Percentiles rank a stretch among this genome's conserved stretches.
Evolutionary conservation across 2,113 vertebrate species (phyloP).

Genomic region (Reinhardtius hippoglossoides): DNA sequence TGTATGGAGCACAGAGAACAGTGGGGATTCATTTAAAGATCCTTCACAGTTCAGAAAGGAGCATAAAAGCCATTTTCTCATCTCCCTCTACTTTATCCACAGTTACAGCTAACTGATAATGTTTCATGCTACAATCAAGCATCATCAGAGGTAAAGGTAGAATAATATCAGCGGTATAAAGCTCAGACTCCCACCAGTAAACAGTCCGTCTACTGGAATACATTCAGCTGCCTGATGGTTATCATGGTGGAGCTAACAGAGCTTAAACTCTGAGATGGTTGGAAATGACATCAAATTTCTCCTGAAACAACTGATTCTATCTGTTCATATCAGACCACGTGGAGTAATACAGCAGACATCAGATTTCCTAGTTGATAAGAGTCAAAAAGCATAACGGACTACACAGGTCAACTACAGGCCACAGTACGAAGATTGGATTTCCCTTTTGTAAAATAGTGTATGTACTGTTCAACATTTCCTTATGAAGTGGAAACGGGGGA

Average conservation of each 20-base stretch:
- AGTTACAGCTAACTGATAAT: slow-evolving; percentile 13
- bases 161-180: slow-evolving; percentile 5
- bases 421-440: no score
- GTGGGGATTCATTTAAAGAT: slow-evolving; percentile 18
- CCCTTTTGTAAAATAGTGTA: no score
- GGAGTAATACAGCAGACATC: no score
- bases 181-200: neutral
- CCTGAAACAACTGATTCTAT: no score
- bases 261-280: no score
- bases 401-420: no score
- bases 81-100: neutral
- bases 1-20: slow-evolving; percentile 17
- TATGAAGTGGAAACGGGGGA: no score
- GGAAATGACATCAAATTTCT: no score
- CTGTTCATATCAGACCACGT: no score
- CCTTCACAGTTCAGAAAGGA: slow-evolving; percentile 3
- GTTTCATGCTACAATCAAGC: neutral
- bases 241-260: neutral
- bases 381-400: no score
- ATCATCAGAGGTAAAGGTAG: slow-evolving; percentile 4
- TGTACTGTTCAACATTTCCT: no score
- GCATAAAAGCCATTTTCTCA: slow-evolving; percentile 21
- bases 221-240: neutral
- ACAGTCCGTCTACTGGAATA: neutral
- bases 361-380: no score